These are phyloP conservation scores for Vanessa tameamea DNA, from an alignment of 1,140 invertebrate species.

Conservation along the genomic window DNA sequence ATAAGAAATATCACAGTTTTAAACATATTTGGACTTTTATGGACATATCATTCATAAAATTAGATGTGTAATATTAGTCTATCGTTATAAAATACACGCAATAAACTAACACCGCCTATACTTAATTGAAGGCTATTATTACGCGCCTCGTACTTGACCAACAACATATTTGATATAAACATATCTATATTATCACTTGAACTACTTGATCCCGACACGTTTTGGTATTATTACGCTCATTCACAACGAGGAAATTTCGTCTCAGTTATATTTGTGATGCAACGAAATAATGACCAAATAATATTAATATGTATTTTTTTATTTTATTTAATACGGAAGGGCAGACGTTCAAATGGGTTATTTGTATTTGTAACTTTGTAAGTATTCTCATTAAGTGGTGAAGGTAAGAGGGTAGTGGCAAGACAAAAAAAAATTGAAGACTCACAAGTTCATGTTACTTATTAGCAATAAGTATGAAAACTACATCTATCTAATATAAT, in stretches of 20 bases:
- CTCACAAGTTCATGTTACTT: no score
- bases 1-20: conserved; percentile 34
- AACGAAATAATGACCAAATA: no score
- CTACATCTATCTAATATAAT: no score
- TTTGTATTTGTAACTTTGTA: no score
- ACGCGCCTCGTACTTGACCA: not conserved
- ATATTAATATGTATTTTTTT: no score
- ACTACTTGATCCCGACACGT: conserved; percentile 46
- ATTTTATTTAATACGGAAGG: no score
- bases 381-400: no score
- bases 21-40: conserved; percentile 15
- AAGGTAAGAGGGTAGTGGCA: no score
- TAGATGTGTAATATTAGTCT: not conserved
- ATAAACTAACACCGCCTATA: not conserved
- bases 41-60: not conserved
- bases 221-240: conserved; percentile 32
- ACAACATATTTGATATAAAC: conserved; percentile 20
- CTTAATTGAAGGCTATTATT: not conserved
- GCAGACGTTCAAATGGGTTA: no score
- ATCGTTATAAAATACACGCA: conserved; percentile 5
- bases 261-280: no score
- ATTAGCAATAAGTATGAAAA: no score
- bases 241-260: conserved; percentile 7
- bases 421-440: no score
- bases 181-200: conserved; percentile 47